A percentile compares a stretch with the other conserved stretches of the same genome.
phyloP scores from a whole-genome alignment of 2,113 vertebrate genomes.

The Zosterops japonicus region DNA sequence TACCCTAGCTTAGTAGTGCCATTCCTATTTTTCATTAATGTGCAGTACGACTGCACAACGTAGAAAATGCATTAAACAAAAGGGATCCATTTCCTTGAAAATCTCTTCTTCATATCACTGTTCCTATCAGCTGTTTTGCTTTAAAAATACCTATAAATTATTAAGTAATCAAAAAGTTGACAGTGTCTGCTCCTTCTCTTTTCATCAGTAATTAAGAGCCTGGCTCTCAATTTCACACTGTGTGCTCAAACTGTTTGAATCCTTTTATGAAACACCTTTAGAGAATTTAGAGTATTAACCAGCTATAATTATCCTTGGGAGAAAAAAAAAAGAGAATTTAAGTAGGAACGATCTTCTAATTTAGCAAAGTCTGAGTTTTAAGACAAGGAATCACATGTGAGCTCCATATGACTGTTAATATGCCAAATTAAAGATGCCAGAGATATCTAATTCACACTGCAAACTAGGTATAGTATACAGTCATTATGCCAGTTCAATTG shows the following conservation, averaged over 20 bases:
- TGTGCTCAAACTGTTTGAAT: neutral
- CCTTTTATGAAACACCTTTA: neutral
- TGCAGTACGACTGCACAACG: neutral
- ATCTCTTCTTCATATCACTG: neutral
- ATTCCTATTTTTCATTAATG: neutral
- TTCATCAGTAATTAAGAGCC: neutral
- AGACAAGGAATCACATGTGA: neutral
- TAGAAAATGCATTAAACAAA: neutral
- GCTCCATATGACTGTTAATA: neutral
- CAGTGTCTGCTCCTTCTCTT: neutral
- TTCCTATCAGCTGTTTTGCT: neutral
- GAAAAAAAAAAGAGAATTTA: neutral
- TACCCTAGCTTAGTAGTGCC: neutral
- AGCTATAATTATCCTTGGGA: neutral
- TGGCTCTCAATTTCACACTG: neutral
- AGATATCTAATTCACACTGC: neutral
- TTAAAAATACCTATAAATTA: neutral
- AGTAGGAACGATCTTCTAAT: neutral
- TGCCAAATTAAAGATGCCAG: conserved; percentile 1
- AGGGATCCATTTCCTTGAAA: neutral
- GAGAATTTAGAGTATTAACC: neutral
- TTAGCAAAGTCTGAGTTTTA: conserved; percentile 1
- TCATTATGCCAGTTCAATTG: neutral
- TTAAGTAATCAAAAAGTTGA: neutral
- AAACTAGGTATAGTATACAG: neutral